Conservation (phyloP, 2,888 invertebrate species). For the Cheilosia impressa region DNA sequence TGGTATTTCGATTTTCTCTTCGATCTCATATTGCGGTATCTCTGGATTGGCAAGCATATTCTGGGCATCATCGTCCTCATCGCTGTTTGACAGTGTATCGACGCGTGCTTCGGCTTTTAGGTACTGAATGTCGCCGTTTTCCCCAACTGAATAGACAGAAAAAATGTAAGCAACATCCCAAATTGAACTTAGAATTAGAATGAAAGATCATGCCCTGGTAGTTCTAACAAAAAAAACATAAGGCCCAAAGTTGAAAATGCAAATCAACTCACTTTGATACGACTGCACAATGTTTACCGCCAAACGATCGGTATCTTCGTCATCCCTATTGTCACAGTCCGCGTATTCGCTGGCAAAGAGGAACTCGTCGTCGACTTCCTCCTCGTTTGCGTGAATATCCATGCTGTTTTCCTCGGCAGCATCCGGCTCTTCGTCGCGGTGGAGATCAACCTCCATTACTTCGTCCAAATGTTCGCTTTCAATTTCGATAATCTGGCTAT, state of each 20-base stretch:
- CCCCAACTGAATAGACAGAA: constrained; percentile 77
- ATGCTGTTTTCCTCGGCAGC: constrained; percentile 4
- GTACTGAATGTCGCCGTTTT: constrained; percentile 80
- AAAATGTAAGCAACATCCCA: neutral
- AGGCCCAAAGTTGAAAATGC: neutral
- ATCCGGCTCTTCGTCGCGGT: constrained; percentile 28
- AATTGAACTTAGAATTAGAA: neutral
- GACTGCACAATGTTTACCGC: constrained; percentile 19
- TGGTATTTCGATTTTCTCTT: neutral
- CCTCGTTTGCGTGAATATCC: constrained; percentile 30
- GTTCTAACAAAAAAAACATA: no score
- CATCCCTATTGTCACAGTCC: constrained; percentile 7
- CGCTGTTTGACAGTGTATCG: constrained; percentile 77
- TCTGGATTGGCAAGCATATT: constrained; percentile 76
- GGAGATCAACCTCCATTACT: constrained; percentile 10
- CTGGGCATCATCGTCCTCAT: constrained; percentile 57
- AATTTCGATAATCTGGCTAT: constrained; percentile 44
- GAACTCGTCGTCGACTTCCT: constrained; percentile 24
- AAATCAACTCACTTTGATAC: constrained; percentile 43
- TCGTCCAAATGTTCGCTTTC: constrained; percentile 29
- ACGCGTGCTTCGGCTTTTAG: constrained; percentile 80
- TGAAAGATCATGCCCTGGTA: no score
- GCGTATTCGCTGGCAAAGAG: constrained; percentile 19
- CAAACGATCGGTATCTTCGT: constrained; percentile 27
- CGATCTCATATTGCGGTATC: constrained; percentile 5